Evolutionary conservation across 2,797 vertebrate genomes (phyloP).

Genomic region (Eptatretus atami): DNA sequence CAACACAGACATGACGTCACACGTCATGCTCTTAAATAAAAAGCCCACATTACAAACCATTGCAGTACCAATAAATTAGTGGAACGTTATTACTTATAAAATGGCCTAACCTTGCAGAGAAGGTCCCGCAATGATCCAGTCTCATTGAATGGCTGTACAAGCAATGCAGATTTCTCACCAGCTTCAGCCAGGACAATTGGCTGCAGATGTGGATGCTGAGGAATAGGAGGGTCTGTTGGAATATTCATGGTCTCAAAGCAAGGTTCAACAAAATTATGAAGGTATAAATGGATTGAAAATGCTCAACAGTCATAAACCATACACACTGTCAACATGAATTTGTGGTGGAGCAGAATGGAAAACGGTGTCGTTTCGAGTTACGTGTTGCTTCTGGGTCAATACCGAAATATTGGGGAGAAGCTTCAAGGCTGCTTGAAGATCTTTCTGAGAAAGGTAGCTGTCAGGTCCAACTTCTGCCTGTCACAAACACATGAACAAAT

Average conservation of each 20-base stretch:
- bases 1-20: no score
- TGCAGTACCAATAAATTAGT: no score
- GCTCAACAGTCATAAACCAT: no score
- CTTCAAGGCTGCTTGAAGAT: conserved; percentile 60
- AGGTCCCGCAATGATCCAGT: conserved; percentile 67
- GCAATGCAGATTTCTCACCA: conserved; percentile 49
- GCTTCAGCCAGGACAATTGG: conserved; percentile 49
- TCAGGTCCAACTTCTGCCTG: conserved; percentile 63
- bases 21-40: no score
- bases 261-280: no score
- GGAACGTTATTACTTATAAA: no score
- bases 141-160: conserved; percentile 58
- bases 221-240: neutral
- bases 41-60: no score
- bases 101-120: conserved; percentile 45
- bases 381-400: conserved; percentile 14
- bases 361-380: neutral
- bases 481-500: conserved; percentile 10
- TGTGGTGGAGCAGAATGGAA: no score
- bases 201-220: conserved; percentile 45
- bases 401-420: conserved; percentile 49
- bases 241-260: no score
- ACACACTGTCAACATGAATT: no score
- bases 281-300: no score
- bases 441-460: conserved; percentile 75